Conservation (phyloP, 2,888 invertebrate genomes). For the Eulithis testata region DNA sequence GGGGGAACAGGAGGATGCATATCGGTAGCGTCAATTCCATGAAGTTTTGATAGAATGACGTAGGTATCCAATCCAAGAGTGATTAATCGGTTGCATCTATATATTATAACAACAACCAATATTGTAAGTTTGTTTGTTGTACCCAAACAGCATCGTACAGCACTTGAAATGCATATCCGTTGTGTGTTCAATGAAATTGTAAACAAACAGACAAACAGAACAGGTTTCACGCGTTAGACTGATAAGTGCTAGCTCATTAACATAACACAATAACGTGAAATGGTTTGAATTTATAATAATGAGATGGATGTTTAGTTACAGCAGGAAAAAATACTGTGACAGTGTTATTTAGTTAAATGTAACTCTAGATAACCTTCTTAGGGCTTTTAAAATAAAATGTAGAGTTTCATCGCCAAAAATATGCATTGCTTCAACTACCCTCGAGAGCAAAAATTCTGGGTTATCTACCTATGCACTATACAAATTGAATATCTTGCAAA, state of each 20-base stretch:
- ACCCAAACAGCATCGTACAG: slow-evolving; percentile 12
- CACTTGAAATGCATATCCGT: slow-evolving; percentile 31
- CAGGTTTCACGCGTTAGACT: slow-evolving; percentile 32
- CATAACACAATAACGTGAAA: slow-evolving; percentile 37
- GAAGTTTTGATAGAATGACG: not conserved
- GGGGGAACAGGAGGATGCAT: too few relatives aligned
- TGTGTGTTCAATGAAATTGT: slow-evolving; percentile 37
- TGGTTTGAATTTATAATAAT: not conserved
- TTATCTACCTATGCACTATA: too few relatives aligned
- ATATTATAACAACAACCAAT: slow-evolving; percentile 26
- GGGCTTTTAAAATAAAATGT: too few relatives aligned
- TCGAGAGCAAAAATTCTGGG: too few relatives aligned
- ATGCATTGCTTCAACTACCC: too few relatives aligned
- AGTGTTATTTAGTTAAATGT: too few relatives aligned
- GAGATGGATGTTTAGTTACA: not conserved
- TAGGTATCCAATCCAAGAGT: too few relatives aligned
- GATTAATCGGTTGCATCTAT: not conserved
- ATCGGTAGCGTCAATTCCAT: not conserved
- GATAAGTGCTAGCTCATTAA: slow-evolving; percentile 37
- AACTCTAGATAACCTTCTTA: too few relatives aligned
- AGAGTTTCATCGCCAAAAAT: too few relatives aligned
- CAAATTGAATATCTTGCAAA: too few relatives aligned
- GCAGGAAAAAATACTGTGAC: too few relatives aligned
- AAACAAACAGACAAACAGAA: slow-evolving; percentile 36
- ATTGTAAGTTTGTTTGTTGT: slow-evolving; percentile 24